A percentile compares a stretch with the other conserved stretches of the same genome.
These are phyloP conservation scores for Troilus luridus DNA, from an alignment of 2,888 invertebrate genomes.

Conservation along the genomic window DNA sequence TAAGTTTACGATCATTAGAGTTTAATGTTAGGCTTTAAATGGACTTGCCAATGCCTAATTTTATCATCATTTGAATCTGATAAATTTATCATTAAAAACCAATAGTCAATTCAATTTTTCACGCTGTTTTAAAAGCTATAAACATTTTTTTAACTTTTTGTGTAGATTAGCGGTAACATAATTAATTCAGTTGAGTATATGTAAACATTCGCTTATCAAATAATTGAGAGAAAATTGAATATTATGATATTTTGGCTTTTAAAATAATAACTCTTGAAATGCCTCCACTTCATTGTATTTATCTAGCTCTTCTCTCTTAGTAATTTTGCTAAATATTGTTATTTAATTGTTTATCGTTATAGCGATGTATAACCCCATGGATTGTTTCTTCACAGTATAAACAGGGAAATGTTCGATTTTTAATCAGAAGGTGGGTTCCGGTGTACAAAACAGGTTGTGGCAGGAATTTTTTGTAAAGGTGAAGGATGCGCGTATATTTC, in stretches of 20 bases:
- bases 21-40: too few relatives aligned
- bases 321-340: neutral
- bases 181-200: neutral
- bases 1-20: too few relatives aligned
- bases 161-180: neutral
- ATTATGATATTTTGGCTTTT: neutral
- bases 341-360: neutral
- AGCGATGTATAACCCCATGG: neutral
- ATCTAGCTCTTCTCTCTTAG: neutral
- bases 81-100: too few relatives aligned
- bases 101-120: neutral
- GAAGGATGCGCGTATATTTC: conserved; percentile 12
- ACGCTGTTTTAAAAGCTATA: neutral
- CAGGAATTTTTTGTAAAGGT: neutral
- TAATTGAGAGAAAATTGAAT: neutral
- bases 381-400: neutral
- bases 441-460: neutral
- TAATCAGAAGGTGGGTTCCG: neutral
- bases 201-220: neutral
- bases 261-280: neutral
- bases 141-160: neutral
- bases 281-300: neutral
- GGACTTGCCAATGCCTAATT: too few relatives aligned
- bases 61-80: too few relatives aligned
- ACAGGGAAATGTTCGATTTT: neutral